phyloP scores from a whole-genome alignment of 1,140 invertebrate genomes.

The Brachionus calyciflorus region DNA sequence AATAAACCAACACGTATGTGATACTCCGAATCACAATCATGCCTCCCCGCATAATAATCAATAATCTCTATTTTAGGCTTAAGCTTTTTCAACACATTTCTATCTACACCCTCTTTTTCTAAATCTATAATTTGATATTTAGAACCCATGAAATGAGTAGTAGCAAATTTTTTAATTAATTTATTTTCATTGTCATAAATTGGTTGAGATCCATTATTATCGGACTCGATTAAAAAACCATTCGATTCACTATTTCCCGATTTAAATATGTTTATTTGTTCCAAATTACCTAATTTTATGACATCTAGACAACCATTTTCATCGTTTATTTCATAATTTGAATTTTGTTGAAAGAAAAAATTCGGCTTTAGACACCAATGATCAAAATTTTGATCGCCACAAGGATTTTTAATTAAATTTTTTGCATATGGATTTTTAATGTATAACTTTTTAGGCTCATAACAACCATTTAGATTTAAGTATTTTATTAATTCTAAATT shows the following conservation, averaged over 20 bases:
- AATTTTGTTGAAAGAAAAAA: constrained; percentile 18
- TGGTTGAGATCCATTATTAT: constrained; percentile 17
- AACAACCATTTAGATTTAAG: neutral
- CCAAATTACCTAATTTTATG: neutral
- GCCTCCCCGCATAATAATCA: neutral
- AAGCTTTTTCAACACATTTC: neutral
- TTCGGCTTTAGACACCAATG: neutral
- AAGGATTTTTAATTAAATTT: constrained; percentile 37
- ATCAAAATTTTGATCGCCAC: neutral
- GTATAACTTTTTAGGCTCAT: neutral
- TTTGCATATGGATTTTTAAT: neutral
- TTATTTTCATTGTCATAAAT: neutral
- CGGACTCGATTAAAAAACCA: constrained; percentile 31
- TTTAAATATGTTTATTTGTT: too few relatives aligned
- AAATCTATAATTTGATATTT: constrained; percentile 31
- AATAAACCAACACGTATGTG: constrained; percentile 10
- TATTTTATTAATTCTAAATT: neutral
- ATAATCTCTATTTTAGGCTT: constrained; percentile 34
- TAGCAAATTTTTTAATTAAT: neutral
- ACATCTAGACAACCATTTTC: neutral
- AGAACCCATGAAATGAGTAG: constrained; percentile 1
- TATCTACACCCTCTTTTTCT: neutral
- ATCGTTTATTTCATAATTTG: constrained; percentile 27
- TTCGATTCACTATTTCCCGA: constrained; percentile 5
- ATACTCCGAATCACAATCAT: constrained; percentile 14